Base-by-base conservation (phyloP, 1,140 invertebrate species). In the Gerris buenoi region DNA sequence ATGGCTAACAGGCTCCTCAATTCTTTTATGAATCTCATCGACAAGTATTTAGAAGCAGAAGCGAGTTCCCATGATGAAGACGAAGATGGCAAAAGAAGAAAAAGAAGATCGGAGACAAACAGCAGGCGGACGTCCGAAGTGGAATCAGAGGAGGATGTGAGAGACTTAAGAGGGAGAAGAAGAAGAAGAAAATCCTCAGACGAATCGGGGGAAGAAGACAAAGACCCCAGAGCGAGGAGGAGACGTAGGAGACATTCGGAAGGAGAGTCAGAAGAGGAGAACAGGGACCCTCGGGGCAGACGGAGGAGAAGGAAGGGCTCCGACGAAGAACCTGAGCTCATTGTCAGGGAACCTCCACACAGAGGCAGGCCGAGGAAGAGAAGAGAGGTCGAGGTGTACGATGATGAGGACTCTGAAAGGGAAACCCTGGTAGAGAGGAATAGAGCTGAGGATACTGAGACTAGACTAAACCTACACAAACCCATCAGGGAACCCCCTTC, bases 1-100 rank as follows among this genome's bases (percentile, higher is more conserved):
- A 93, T 93, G 91, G 90, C 88, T 0, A 84, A 87, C 72, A 91
- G 86, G 73, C 77, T 93, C 29, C 85, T 88, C 75, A 82, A 86
- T 72, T 88, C 85, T 25, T 93, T 93, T 74, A 84, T 90, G 65
- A 83, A 84, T 67, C 83, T 88, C 0, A 86, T 89, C 5, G 86
- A 88, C 73, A 85, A 88, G 73, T 93, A 88, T 77, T 83, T 93
- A 46, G 88, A 91, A 73, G 84, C 85, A 64, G 83, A 89, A 67
- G 83, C 85, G 22, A 64, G 65, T 27, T 90, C 89, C 1, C 88
- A 89, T 29, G 89, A 92, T 72, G 86, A 86, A 74, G 84, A 46
- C 1, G 88, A 89, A 28, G 89, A 92, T 72, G 86, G 86, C 74
- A 15, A 25, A 5, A 60, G 22, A 22, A 60, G 23, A 15, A 60